Evolutionary conservation across 2,113 vertebrate species (phyloP).

Genomic region (Pseudorhombus dupliciocellatus): DNA sequence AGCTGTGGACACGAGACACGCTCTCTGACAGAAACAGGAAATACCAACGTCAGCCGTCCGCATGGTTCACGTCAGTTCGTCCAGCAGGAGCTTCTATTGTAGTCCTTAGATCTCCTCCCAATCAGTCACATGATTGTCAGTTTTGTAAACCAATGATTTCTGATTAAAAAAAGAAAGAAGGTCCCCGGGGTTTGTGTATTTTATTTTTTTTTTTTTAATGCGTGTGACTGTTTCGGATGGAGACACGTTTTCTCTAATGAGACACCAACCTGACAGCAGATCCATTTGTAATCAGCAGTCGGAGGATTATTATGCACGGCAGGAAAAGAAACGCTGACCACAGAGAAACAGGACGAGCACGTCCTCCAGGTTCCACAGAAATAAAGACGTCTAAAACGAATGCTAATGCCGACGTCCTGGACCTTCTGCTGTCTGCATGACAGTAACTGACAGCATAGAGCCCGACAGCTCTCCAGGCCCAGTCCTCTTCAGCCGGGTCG

Average conservation of each 20-base stretch:
- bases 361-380: too few species aligned
- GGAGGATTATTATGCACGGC: background rate
- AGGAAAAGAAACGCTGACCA: background rate
- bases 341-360: background rate
- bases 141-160: conserved; percentile 63
- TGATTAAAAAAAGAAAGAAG: conserved; percentile 54
- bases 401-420: too few species aligned
- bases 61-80: too few species aligned
- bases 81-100: conserved; percentile 26
- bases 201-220: background rate
- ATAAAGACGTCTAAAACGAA: too few species aligned
- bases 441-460: too few species aligned
- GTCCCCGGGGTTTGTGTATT: background rate
- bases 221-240: background rate
- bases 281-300: background rate
- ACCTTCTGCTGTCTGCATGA: too few species aligned
- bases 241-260: background rate
- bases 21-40: conserved; percentile 19
- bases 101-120: conserved; percentile 30
- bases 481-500: too few species aligned
- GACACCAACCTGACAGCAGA: background rate
- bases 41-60: background rate
- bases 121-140: conserved; percentile 45
- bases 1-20: conserved; percentile 10
- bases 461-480: too few species aligned